Percentiles rank a stretch among this genome's conserved stretches.
Conservation (phyloP, 2,888 invertebrate genomes). For the Norana najaformis region DNA sequence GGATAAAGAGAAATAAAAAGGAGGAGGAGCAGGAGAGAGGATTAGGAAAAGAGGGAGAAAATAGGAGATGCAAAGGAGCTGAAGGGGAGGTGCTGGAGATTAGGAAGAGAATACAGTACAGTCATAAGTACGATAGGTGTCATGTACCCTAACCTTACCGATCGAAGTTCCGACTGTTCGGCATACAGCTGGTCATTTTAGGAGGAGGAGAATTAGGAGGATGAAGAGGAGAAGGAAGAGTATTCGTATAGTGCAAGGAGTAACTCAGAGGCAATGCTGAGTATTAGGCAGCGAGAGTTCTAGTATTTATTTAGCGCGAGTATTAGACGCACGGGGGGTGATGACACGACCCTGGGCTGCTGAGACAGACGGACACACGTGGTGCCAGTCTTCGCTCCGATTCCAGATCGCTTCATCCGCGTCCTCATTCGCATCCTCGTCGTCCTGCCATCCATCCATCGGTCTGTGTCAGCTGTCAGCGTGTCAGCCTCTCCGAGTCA, state of each 20-base stretch:
- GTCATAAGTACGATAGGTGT: no score
- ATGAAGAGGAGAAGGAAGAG: not conserved
- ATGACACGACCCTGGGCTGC: not conserved
- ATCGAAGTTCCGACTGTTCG: no score
- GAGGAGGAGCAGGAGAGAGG: no score
- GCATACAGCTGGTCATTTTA: no score
- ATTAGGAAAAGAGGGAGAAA: not conserved
- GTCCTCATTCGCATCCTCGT: not conserved
- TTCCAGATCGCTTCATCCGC: not conserved
- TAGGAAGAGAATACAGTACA: not conserved
- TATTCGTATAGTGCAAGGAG: no score
- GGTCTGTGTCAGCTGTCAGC: conserved; percentile 17
- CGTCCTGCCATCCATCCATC: not conserved
- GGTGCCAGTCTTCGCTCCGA: not conserved
- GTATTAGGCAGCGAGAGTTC: not conserved
- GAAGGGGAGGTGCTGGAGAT: not conserved
- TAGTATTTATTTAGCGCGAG: not conserved
- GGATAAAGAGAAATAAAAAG: no score
- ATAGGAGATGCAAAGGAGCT: no score
- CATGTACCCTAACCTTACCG: no score
- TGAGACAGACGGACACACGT: not conserved
- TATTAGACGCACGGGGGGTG: not conserved
- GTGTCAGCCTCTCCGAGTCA: conserved; percentile 6
- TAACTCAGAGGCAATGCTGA: no score
- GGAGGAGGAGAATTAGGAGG: not conserved